Conservation (phyloP, 2,113 vertebrate genomes). For the Symphodus melops region DNA sequence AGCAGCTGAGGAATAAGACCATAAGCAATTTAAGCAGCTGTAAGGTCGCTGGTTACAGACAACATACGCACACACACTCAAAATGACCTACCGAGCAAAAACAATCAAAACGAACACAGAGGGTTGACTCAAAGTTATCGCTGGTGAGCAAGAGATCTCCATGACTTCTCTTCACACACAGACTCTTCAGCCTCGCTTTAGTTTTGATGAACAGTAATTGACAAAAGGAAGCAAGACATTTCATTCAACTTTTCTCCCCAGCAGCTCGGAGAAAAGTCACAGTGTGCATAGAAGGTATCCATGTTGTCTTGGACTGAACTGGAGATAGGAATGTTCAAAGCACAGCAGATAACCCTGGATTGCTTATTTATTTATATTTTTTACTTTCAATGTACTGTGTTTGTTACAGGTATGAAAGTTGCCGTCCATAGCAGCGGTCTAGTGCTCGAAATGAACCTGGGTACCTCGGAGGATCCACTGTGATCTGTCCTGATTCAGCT, state of each 20-base stretch:
- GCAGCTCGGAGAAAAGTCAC: not conserved
- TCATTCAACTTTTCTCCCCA: not conserved
- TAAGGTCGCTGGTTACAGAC: conserved; percentile 49
- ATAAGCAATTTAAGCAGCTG: conserved; percentile 26
- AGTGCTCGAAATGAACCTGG: not conserved
- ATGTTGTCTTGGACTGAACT: conserved; percentile 20
- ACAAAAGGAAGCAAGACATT: not conserved
- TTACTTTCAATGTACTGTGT: not conserved
- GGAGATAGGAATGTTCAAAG: conserved; percentile 41
- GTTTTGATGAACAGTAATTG: not conserved
- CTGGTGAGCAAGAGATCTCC: conserved; percentile 17
- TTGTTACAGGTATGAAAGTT: not conserved
- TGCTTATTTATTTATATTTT: not conserved
- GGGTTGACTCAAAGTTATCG: conserved; percentile 37
- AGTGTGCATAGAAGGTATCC: conserved; percentile 18
- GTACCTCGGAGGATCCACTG: not conserved
- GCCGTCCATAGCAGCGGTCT: not conserved
- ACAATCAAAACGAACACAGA: conserved; percentile 13
- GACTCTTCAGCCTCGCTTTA: conserved; percentile 1
- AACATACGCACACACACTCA: conserved; percentile 18
- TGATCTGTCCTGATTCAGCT: not conserved
- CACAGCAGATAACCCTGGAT: conserved; percentile 1
- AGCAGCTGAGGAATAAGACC: conserved; percentile 38
- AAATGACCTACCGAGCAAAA: conserved; percentile 2
- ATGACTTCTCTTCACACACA: not conserved